Conservation (phyloP, 2,888 invertebrate species). For the Napeogenes inachia region DNA sequence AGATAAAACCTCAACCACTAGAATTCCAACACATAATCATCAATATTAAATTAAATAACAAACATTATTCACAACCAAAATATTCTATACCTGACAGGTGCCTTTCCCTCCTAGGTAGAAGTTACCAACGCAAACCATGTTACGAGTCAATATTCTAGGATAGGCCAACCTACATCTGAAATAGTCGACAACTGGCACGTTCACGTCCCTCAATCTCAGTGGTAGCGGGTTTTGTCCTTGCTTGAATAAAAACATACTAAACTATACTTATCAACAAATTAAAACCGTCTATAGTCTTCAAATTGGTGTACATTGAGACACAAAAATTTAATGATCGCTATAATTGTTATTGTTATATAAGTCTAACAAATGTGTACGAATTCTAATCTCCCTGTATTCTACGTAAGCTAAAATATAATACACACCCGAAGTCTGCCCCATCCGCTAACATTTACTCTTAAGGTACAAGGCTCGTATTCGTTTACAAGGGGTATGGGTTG, state of each 20-base stretch:
- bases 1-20: not conserved
- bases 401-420: not conserved
- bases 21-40: not conserved
- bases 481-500: constrained; percentile 51
- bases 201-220: constrained; percentile 57
- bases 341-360: too few species aligned
- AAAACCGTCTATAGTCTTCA: too few species aligned
- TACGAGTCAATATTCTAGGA: not conserved
- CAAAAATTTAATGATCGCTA: too few species aligned
- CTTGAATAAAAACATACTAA: constrained; percentile 33
- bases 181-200: constrained; percentile 53
- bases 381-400: too few species aligned
- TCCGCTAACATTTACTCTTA: constrained; percentile 54
- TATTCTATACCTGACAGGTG: too few species aligned
- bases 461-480: constrained; percentile 37
- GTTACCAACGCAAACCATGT: too few species aligned
- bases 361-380: too few species aligned
- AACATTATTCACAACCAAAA: constrained; percentile 3
- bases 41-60: not conserved
- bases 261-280: too few species aligned
- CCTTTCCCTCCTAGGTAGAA: too few species aligned
- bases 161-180: constrained; percentile 45
- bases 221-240: constrained; percentile 61
- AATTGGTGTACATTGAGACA: too few species aligned
- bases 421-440: constrained; percentile 62